Base-by-base conservation (phyloP, 1,140 invertebrate species). In the Bemisia tabaci region DNA sequence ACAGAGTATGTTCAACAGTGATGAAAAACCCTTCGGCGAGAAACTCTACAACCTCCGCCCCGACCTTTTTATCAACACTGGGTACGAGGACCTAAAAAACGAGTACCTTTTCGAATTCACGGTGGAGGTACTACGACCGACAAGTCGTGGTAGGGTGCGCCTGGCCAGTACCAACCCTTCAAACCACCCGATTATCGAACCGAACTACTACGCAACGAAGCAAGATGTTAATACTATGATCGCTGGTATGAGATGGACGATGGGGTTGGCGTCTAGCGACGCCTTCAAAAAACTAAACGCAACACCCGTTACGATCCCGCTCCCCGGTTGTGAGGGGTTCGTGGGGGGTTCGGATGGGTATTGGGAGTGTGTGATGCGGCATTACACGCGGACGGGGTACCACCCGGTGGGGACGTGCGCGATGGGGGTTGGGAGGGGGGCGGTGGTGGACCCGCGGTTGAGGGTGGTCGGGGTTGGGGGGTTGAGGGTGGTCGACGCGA, bases 171-270 rank as follows among this genome's bases (percentile, higher is more conserved):
- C 75, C 0, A 81, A 93, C 74, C 87, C 91, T 0, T 75, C 78
- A n/a, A 80, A 84, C 0, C 82, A 87, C 71, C 93, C 93, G 0
- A 74, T 84, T 9, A 91, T 95, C 33, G 85, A 88, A 74, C 87
- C 92, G 0, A 90, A 90, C 72, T 94, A 92, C 74, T 87, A 87
- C 60, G 75, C 82, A 0, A 78, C 90, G 76, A 83, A 83, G 0
- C 74, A 82, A 12, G 90, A 92, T 72, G 75, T 90, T 11, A 81
- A 84, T 70, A 76, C 85, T 60, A 75, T 91, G 76, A 84, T 90
- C 75, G 77, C 77, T 72, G 26, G 61, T 25, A 12, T 26, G 24
- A 24, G 25, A 22, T 21, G 23, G 60, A 23, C 73, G 0, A 59
- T 81, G 25, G 75, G 74, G 22, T n/a, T n/a, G n/a, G n/a, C n/a